Evolutionary conservation across 2,888 invertebrate species (phyloP), one percentile per base, ranked within the genome.

Genomic region (Campoletis raptor): DNA sequence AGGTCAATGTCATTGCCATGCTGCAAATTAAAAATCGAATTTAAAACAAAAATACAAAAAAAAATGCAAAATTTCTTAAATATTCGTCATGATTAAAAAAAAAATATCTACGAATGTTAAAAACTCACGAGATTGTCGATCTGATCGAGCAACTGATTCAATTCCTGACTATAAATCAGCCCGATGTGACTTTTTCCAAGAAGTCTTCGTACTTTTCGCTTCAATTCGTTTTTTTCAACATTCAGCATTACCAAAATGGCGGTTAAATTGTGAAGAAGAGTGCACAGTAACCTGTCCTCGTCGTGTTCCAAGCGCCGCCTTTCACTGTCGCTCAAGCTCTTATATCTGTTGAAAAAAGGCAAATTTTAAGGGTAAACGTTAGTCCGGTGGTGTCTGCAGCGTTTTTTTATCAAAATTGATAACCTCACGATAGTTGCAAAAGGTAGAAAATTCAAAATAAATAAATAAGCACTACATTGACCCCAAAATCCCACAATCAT

Each of bases 151-250:
- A 99, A 96, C 93, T 98, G 97, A 94, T 99, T 99, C 80, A 99
- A 98, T 95, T 99, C 99, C 94, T 99, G 99, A 89, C 99, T 99
- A 95, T 99, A 99, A 1, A 98, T 97, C 64, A 99, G 96, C 2
- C 99, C 99, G 90, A 99, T 99, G 93, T 99, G 99, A 93, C 99
- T 99, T 94, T 99, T 99, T 7, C 99, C 99, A 15, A 99, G 95
- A 85, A 99, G 95, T 67, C 99, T 96, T 18, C 99, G 96, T n/a
- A 96, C 95, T 95, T 99, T 99, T 88, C 98, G 96, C 90, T 98
- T 97, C 37, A 98, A 95, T 90, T 98, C 98, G 83, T 96, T 96
- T 90, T 98, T 97, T 84, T 97, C 97, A 1, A 98, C 98, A 90
- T 97, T 97, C 90, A 99, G 95, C 97, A 99, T 97, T 0, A 99